These are phyloP conservation scores for Petaurus breviceps DNA, from an alignment of 2,113 vertebrate species.

Conservation along the genomic window DNA sequence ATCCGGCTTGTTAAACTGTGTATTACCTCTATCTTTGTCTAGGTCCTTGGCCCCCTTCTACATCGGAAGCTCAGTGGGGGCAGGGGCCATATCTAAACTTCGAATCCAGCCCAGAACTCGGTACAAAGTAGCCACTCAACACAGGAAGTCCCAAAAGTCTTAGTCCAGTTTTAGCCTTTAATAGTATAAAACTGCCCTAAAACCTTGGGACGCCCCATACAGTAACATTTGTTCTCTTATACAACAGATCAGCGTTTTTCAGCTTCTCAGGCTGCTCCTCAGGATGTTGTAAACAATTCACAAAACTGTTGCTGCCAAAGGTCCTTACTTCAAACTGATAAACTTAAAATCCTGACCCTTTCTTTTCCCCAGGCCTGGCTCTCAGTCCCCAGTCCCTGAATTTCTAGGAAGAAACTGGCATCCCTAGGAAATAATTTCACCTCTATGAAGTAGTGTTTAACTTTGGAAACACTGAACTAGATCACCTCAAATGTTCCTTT, in stretches of 20 bases:
- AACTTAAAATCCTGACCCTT: background rate
- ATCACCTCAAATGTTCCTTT: background rate
- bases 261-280: background rate
- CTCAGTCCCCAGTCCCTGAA: background rate
- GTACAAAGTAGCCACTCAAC: background rate
- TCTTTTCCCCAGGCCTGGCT: background rate
- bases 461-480: background rate
- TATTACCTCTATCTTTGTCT: background rate
- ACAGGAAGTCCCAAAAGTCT: background rate
- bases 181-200: background rate
- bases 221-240: background rate
- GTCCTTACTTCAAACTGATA: background rate
- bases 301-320: background rate
- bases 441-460: background rate
- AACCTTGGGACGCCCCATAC: background rate
- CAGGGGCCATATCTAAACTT: background rate
- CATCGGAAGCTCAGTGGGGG: background rate
- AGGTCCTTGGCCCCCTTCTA: background rate
- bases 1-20: background rate
- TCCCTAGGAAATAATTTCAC: background rate
- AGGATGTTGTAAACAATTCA: background rate
- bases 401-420: background rate
- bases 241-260: background rate
- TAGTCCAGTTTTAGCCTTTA: background rate
- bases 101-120: background rate